Percentiles rank a stretch among this genome's conserved stretches.
phyloP scores from a whole-genome alignment of 2,797 vertebrate species.

The Danio choprae region DNA sequence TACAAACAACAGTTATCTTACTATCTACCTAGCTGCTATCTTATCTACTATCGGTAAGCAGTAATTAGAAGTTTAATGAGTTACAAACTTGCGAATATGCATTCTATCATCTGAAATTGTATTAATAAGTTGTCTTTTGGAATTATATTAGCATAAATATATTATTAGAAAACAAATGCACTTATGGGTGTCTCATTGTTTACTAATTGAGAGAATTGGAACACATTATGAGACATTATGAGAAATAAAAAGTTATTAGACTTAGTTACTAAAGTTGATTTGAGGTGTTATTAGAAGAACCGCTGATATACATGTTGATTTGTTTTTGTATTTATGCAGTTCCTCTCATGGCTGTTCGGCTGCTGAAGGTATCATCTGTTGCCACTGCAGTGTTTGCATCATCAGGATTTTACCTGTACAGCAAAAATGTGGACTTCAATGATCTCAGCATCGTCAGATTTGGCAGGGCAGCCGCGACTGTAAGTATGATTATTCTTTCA shows the following conservation, averaged over 20 bases:
- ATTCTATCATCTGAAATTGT: too few relatives aligned
- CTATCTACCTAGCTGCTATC: too few relatives aligned
- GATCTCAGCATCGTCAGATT: slow-evolving; percentile 91
- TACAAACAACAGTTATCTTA: too few relatives aligned
- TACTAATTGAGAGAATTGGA: not conserved
- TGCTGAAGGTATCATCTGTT: slow-evolving; percentile 84
- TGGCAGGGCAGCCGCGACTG: slow-evolving; percentile 87
- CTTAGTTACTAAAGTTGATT: not conserved
- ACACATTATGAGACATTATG: not conserved
- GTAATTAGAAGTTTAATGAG: too few relatives aligned
- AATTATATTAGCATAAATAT: not conserved
- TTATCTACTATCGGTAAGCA: too few relatives aligned
- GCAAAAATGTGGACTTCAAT: slow-evolving; percentile 83
- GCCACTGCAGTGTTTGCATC: slow-evolving; percentile 78
- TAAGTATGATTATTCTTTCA: slow-evolving; percentile 65
- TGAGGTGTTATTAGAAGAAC: not conserved
- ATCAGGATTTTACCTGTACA: slow-evolving; percentile 86
- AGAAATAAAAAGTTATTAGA: not conserved
- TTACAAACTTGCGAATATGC: too few relatives aligned
- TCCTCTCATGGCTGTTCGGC: slow-evolving; percentile 82
- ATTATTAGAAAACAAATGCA: too few relatives aligned
- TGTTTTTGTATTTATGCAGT: slow-evolving; percentile 51
- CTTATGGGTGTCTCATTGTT: not conserved
- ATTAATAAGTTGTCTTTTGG: too few relatives aligned
- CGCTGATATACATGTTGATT: not conserved